These are phyloP conservation scores for Glossophaga mutica DNA, from an alignment of 2,797 vertebrate genomes.

Conservation along the genomic window DNA sequence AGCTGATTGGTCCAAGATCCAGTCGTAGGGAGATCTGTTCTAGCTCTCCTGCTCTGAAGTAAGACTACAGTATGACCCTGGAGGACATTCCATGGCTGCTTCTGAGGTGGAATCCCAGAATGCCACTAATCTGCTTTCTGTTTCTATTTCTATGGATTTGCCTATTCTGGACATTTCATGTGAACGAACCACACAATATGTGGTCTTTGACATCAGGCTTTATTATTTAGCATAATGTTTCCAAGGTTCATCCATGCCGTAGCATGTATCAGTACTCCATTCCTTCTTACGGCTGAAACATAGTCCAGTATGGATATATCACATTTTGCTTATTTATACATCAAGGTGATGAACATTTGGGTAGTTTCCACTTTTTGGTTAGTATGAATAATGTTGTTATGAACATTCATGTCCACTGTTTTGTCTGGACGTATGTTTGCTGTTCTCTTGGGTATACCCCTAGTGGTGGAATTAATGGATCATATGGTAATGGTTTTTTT, in stretches of 20 bases:
- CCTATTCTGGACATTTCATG: background rate
- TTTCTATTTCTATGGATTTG: constrained; percentile 25
- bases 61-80: background rate
- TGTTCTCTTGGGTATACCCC: background rate
- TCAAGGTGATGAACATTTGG: background rate
- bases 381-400: background rate
- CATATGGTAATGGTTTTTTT: background rate
- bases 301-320: background rate
- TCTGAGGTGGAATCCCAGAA: background rate
- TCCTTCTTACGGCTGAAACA: background rate
- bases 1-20: background rate
- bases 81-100: background rate
- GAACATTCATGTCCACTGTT: background rate
- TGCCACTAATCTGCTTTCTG: background rate
- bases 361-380: background rate
- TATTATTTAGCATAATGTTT: background rate
- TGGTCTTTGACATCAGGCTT: background rate
- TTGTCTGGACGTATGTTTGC: background rate
- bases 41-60: background rate
- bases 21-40: background rate
- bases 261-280: background rate
- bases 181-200: background rate
- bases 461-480: background rate
- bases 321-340: background rate
- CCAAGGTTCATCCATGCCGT: background rate